Evolutionary conservation across 2,888 invertebrate genomes (phyloP).

Genomic region (Cheilosia variabilis): DNA sequence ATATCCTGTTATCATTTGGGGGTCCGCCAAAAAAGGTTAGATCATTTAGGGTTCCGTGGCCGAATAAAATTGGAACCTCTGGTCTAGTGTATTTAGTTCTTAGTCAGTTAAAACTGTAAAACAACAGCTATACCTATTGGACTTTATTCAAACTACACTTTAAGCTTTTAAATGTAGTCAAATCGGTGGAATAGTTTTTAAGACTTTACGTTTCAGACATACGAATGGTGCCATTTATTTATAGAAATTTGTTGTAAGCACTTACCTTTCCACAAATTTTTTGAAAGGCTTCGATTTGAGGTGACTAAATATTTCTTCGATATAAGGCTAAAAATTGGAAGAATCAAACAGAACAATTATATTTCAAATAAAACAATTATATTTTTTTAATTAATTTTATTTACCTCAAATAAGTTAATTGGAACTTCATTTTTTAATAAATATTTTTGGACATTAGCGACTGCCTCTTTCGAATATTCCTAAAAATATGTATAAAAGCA

Average conservation of each 20-base stretch:
- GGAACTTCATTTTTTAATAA: slow-evolving; percentile 99
- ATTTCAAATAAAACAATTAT: slow-evolving; percentile 49
- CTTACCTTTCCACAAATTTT: slow-evolving; percentile 98
- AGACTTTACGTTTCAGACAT: no score
- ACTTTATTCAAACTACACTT: no score
- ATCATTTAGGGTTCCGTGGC: no score
- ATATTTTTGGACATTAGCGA: slow-evolving; percentile 98
- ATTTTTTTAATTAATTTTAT: slow-evolving; percentile 2
- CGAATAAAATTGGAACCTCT: no score
- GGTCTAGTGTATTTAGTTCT: no score
- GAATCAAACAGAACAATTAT: background rate
- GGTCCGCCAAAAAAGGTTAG: no score
- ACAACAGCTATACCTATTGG: no score
- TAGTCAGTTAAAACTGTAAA: no score
- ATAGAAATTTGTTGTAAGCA: background rate
- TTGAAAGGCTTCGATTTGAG: slow-evolving; percentile 98
- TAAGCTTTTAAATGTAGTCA: no score
- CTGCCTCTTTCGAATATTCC: slow-evolving; percentile 99
- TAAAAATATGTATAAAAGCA: slow-evolving; percentile 83
- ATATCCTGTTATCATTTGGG: no score
- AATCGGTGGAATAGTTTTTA: no score
- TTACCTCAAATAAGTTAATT: slow-evolving; percentile 98
- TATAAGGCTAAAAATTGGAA: slow-evolving; percentile 92
- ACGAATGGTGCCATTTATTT: no score
- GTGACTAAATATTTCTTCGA: slow-evolving; percentile 99